These are phyloP conservation scores for Cyanistes caeruleus DNA, from an alignment of 2,113 vertebrate genomes.

Conservation along the genomic window DNA sequence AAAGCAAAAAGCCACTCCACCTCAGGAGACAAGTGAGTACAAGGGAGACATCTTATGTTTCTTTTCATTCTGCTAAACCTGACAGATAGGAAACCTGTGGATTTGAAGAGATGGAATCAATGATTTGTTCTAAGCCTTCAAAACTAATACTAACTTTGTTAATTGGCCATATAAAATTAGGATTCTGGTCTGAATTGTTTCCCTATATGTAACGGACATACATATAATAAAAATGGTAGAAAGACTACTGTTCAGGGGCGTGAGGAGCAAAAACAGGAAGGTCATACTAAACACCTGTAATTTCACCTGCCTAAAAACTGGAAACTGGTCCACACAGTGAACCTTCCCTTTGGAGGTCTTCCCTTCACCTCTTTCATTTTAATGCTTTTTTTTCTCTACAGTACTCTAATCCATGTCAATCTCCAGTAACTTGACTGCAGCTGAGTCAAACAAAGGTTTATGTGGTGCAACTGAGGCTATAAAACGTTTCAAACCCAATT, in stretches of 20 bases:
- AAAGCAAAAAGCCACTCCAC: background rate
- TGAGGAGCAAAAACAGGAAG: background rate
- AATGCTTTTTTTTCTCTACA: too few species aligned
- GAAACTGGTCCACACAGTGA: background rate
- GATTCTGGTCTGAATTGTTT: background rate
- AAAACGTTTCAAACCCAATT: background rate
- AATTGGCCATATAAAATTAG: background rate
- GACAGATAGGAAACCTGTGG: background rate
- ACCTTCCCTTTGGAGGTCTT: background rate
- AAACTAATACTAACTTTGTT: background rate
- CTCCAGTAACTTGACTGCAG: background rate
- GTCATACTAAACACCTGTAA: background rate
- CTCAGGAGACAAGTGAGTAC: fast-evolving
- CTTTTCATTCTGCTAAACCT: background rate
- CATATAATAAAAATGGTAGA: background rate
- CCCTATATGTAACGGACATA: background rate
- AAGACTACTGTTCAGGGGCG: background rate
- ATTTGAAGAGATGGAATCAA: background rate
- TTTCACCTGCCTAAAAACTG: background rate
- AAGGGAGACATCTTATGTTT: background rate
- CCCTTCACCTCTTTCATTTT: background rate
- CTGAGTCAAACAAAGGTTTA: background rate
- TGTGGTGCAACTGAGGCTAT: background rate
- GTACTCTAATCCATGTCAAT: background rate
- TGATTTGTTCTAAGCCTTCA: background rate